Evolutionary conservation across 2,888 invertebrate genomes (phyloP), one percentile per base, ranked within the genome.

Genomic region (Chymomyza procnemis): DNA sequence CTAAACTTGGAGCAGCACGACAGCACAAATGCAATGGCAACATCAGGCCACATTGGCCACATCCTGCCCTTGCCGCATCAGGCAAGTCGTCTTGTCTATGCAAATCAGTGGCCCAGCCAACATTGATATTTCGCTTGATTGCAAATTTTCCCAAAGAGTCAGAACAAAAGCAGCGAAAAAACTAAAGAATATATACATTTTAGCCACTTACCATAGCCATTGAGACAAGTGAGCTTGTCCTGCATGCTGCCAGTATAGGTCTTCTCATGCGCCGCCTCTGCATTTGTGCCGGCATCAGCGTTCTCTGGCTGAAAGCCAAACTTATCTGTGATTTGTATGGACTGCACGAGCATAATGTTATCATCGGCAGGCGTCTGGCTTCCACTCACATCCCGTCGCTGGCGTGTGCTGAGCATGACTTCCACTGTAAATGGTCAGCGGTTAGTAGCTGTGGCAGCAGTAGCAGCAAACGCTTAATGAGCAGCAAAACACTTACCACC

Each of bases 291-390:
- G 74, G 94, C 93, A 69, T 93, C 93, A 69, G 78, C 78, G 59
- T 80, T 81, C 75, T 90, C 90, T 80, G 93, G 93, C 87, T 96
- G 95, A 91, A 96, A 96, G 61, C 96, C 96, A 90, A 97, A 97
- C 91, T 97, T 97, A 92, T 97, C 97, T 52, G 96, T 96, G 89
- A 97, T 97, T 92, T 97, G 96, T 88, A 97, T 97, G 69, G 96
- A 96, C 90, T 97, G 96, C 61, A 97, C 97, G 73, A 97, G 93
- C 61, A 97, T 93, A 91, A 97, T 94, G 90, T 97, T 96, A 88
- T 97, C 97, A 75, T 94, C 93, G 69, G 91, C 91, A 74, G 92
- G 88, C 19, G 92, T 88, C 26, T 90, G 86, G 34, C 34, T 41
- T 67, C 88, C 73, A 66, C 90, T 83, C 66, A 87, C 88, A 79